Evolutionary conservation across 1,140 invertebrate species (phyloP), one percentile per base, ranked within the genome.

Genomic region (Tetramorium simillimum): DNA sequence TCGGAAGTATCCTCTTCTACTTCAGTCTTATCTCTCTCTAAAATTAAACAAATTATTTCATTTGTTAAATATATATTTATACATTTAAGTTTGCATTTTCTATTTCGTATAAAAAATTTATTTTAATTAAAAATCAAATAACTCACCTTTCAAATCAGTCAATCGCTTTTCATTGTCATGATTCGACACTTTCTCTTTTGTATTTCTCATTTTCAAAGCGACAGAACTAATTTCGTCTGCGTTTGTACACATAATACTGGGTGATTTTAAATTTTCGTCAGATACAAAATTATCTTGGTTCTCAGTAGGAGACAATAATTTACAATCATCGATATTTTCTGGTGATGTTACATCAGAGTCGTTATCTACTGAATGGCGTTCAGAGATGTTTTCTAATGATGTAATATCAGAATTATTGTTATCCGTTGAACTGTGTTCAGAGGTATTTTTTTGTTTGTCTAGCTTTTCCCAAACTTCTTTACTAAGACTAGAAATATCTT

Each of bases 401-500:
- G 37, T 49, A 40, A 73, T 49, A 72, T 62, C 33, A 82, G 12
- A 28, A 24, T 62, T 62, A 46, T 49, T 65, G 9, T 53, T 56
- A 37, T 58, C 28, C 16, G 46, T 2, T 14, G 24, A 78, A 65
- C 51, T 78, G 2, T 10, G 10, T n/a, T 63, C 2, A n/a, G 6
- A 16, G 0, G 7, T 2, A 58, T 56, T 33, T 24, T 3, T 2
- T 10, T 40, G 60, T 28, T n/a, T 77, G 6, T 77, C 80, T 14
- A 91, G 88, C 53, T 70, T 88, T 40, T 93, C 85, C 92, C 92
- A 92, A 1, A 84, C 86, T 37, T 85, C 86, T 73, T 90, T 88
- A 65, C 73, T 91, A 40, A 92, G 75, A 56, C 67, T 91, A n/a
- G 77, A 56, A 12, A 92, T 56, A 24, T 67, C 65, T 75, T 92